Evolutionary conservation across 2,113 vertebrate species (phyloP), one percentile per base, ranked within the genome.

Genomic region (Patagioenas fasciata): DNA sequence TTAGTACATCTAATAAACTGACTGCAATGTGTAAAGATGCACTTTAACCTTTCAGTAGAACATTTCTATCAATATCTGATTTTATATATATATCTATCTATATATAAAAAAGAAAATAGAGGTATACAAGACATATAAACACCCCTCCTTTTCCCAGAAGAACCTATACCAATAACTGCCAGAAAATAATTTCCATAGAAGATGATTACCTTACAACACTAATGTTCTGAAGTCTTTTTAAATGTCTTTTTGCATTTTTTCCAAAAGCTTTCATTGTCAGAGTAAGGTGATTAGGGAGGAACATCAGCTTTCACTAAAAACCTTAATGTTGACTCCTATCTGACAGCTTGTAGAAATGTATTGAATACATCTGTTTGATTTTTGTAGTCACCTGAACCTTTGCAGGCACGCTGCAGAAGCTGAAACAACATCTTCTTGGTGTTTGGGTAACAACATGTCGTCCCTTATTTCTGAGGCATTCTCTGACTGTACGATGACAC

Each of bases 401-500:
- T 24, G 56, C 7, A 48, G 25, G 17, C 34, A 60, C 42, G 67
- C 21, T 56, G 29, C 34, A 89, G 79, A 72, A 89, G 24, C 34
- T 72, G 44, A 85, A 91, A 57, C 4, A 38, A 3, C 20, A 28
- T 32, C 28, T 64, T 71, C 51, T 71, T 2, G 1, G 5, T 64
- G 28, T 34, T n/a, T 71, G 58, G 21, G 60, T 32, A 50, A 36
- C 47, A 40, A 28, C n/a, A 36, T 6, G 2, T 71, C 18, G 51
- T 73, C 7, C 40, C 6, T 57, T 28, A 36, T 31, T 80, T 50
- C 10, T 0, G 1, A 72, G 38, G 9, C 38, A 25, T 66, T 66
- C 25, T 89, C 19, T 64, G 47, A n/a, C 28, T 47, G 13, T 34
- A 40, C 0, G 0, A 24, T n/a, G 32, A 32, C 15, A 11, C 24